phyloP scores from a whole-genome alignment of 30 jellyfish, hydroid and myxozoan species.

The Sanderia malayensis region DNA sequence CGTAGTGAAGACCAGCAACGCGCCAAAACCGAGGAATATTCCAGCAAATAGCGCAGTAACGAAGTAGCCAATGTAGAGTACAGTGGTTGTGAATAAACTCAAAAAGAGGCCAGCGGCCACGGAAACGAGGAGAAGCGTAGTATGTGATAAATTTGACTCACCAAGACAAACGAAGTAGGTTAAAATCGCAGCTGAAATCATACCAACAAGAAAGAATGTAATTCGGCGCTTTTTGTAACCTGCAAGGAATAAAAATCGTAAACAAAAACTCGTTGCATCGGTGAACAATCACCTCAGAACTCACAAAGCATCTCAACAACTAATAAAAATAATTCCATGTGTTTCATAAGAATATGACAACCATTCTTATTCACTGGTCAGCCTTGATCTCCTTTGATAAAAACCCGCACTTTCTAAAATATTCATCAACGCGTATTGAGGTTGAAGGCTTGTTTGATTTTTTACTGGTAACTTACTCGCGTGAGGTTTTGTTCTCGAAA shows the following conservation, averaged over 20 bases:
- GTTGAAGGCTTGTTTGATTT: too few relatives aligned
- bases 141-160: conserved; percentile 69
- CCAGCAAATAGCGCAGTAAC: conserved; percentile 95
- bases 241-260: conserved; percentile 9
- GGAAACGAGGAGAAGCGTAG: conserved; percentile 67
- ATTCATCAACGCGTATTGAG: too few relatives aligned
- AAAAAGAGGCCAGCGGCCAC: conserved; percentile 89
- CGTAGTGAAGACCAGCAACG: conserved; percentile 57
- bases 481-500: too few relatives aligned
- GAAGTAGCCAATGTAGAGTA: conserved; percentile 84
- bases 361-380: too few relatives aligned
- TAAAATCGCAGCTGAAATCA: conserved; percentile 59
- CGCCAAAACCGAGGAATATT: conserved; percentile 72
- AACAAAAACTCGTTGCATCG: not conserved
- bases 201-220: conserved; percentile 78
- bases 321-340: too few relatives aligned
- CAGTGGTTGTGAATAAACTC: conserved; percentile 73
- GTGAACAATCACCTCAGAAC: too few relatives aligned
- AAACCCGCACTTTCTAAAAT: too few relatives aligned
- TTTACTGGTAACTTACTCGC: too few relatives aligned
- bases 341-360: too few relatives aligned
- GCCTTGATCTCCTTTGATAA: too few relatives aligned
- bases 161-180: conserved; percentile 69
- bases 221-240: conserved; percentile 82
- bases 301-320: too few relatives aligned